phyloP scores from a whole-genome alignment of 1,140 invertebrate species.

The Hylyphantes graminicola region DNA sequence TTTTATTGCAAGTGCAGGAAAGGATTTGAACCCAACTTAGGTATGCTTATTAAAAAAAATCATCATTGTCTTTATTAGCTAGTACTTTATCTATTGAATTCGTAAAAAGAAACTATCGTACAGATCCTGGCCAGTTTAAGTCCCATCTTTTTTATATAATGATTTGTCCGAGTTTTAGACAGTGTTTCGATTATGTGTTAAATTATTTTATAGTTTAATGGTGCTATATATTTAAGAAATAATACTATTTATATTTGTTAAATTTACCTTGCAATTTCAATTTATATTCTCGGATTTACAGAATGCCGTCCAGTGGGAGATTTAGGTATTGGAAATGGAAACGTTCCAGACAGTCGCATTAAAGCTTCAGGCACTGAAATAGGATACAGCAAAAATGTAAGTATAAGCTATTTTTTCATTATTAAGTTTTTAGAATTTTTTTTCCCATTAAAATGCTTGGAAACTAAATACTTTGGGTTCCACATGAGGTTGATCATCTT shows the following conservation, averaged over 20 bases:
- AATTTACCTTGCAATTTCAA: no score
- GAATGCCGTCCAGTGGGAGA: conserved; percentile 90
- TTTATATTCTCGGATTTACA: neutral
- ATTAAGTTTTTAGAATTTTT: neutral
- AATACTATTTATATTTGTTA: no score
- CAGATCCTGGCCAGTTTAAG: no score
- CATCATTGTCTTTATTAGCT: neutral
- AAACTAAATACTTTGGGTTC: no score
- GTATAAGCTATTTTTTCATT: neutral
- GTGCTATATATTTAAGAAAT: no score
- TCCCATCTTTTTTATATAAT: no score
- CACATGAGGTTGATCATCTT: no score
- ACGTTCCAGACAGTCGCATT: conserved; percentile 89
- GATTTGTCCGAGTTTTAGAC: no score
- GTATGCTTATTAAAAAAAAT: conserved; percentile 26
- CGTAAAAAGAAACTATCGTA: no score
- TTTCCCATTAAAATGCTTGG: neutral
- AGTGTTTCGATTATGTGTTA: neutral
- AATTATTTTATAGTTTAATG: no score
- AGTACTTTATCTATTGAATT: no score
- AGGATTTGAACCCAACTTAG: conserved; percentile 84
- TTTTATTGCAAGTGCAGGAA: conserved; percentile 90
- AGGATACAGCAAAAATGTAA: conserved; percentile 80
- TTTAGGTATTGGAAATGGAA: conserved; percentile 87
- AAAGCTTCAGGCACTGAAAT: conserved; percentile 84